These are phyloP conservation scores for Akabosia matsudoensis DNA, from an alignment of 1,140 invertebrate species.

Conservation along the genomic window DNA sequence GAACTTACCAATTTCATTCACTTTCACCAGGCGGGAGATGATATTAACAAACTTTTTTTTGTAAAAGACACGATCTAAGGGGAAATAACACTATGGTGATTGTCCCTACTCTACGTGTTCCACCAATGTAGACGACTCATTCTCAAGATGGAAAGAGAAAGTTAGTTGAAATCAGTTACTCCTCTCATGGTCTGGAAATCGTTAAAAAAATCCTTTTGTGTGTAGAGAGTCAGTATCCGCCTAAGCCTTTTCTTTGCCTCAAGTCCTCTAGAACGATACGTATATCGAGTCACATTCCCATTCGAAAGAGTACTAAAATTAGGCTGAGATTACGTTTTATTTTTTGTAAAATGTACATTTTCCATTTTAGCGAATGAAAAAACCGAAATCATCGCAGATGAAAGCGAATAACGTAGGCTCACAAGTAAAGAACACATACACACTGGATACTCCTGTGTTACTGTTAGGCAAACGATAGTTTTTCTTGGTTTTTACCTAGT, in stretches of 20 bases:
- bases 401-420: neutral
- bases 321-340: constrained; percentile 1
- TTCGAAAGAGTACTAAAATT: neutral
- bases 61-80: neutral
- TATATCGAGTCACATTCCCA: neutral
- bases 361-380: neutral
- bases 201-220: neutral
- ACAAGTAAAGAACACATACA: neutral
- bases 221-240: too few relatives aligned
- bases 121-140: neutral
- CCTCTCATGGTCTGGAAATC: neutral
- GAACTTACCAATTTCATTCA: constrained; percentile 5
- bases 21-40: neutral
- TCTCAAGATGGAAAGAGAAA: too few relatives aligned
- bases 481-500: neutral
- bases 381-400: neutral
- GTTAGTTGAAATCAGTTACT: neutral
- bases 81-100: neutral
- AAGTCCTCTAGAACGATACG: neutral
- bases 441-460: neutral
- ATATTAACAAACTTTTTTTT: constrained; percentile 12
- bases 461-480: neutral
- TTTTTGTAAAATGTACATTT: neutral
- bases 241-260: neutral
- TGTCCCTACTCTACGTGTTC: neutral